A percentile compares a stretch with the other conserved stretches of the same genome.
phyloP scores from a whole-genome alignment of 2,113 vertebrate species.

The Pelobates fuscus region DNA sequence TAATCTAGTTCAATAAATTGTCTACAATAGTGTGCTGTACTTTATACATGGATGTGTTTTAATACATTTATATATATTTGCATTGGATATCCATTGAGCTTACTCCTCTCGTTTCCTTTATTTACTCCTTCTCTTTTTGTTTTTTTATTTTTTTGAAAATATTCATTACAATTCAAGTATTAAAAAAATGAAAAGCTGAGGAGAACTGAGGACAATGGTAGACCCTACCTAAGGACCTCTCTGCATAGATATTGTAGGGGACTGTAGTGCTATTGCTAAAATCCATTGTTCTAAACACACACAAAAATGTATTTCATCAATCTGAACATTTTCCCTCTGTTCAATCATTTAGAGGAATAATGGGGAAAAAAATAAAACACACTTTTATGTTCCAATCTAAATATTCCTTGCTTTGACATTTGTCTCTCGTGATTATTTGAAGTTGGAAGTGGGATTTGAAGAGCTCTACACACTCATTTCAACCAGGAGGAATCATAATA shows the following conservation, averaged over 20 bases:
- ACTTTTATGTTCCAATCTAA: background rate
- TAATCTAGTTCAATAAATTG: too few species aligned
- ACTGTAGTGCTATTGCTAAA: conserved; percentile 54
- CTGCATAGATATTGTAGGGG: conserved; percentile 56
- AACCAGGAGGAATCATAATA: conserved; percentile 3
- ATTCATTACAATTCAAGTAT: too few species aligned
- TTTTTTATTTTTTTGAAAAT: too few species aligned
- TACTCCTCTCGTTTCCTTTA: too few species aligned
- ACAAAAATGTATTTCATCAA: background rate
- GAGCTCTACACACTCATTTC: conserved; percentile 8
- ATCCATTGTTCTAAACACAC: background rate
- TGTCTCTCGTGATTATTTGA: background rate
- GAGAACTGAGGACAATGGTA: conserved; percentile 37
- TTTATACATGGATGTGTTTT: too few species aligned
- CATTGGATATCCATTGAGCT: too few species aligned
- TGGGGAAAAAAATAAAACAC: background rate
- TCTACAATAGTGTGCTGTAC: too few species aligned
- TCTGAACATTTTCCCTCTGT: background rate
- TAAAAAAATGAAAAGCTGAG: too few species aligned
- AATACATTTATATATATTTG: too few species aligned
- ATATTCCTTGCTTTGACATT: background rate
- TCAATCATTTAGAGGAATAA: background rate
- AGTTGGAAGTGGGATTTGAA: conserved; percentile 1
- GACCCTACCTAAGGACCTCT: conserved; percentile 55
- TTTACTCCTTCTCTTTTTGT: too few species aligned